These are phyloP conservation scores for Lampris megalopsis DNA, from an alignment of 2,113 vertebrate genomes.

Conservation along the genomic window DNA sequence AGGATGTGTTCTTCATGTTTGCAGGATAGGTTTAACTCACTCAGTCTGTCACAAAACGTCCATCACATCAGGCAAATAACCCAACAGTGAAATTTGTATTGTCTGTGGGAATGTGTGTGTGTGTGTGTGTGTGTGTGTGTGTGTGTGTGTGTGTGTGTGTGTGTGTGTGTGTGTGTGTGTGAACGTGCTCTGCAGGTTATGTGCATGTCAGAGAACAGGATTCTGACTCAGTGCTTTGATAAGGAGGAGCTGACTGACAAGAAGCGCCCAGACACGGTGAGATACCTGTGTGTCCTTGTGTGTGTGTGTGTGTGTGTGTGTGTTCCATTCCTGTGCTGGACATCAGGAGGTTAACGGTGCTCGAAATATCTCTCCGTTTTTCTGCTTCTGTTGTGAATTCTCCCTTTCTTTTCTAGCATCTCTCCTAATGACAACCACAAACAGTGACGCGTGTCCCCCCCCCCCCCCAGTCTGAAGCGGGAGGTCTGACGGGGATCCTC, in stretches of 20 bases:
- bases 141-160: conserved; percentile 18
- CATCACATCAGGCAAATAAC: too few relatives aligned
- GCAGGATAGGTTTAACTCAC: too few relatives aligned
- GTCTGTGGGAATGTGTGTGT: background rate
- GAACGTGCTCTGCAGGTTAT: conserved; percentile 83
- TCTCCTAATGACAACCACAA: conserved; percentile 64
- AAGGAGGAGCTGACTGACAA: conserved; percentile 93
- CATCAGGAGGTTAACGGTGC: too few relatives aligned
- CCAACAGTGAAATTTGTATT: too few relatives aligned
- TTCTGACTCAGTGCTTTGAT: conserved; percentile 93
- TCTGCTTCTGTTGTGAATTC: background rate
- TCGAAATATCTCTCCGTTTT: background rate
- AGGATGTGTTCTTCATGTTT: too few relatives aligned
- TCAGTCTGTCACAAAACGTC: too few relatives aligned
- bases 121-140: conserved; percentile 12
- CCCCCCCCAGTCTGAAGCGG: conserved; percentile 37
- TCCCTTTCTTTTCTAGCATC: conserved; percentile 20
- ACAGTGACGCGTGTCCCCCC: conserved; percentile 50
- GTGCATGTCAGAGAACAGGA: conserved; percentile 94
- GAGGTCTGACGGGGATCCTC: conserved; percentile 60
- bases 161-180: conserved; percentile 4
- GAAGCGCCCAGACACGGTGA: conserved; percentile 95
- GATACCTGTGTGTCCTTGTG: conserved; percentile 29
- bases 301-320: background rate
- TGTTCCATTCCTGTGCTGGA: background rate